Conservation (phyloP, 2,888 invertebrate genomes). For the Chrysolina americana region DNA sequence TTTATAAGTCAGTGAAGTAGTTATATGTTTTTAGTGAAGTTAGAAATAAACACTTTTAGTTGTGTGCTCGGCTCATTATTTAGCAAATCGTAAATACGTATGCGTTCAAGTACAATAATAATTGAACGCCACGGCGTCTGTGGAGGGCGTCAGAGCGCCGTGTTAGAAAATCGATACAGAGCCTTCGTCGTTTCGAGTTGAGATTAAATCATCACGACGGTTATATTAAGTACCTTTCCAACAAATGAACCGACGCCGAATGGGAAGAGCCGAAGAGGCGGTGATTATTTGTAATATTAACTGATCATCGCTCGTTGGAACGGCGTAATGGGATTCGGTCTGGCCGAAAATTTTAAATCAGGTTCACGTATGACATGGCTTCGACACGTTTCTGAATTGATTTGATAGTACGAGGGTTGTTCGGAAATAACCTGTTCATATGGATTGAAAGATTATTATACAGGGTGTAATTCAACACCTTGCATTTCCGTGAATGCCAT, state of each 20-base stretch:
- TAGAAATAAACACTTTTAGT: no score
- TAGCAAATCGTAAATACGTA: no score
- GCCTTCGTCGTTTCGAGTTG: neutral
- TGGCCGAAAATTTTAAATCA: constrained; percentile 5
- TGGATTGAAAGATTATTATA: no score
- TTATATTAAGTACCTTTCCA: constrained; percentile 6
- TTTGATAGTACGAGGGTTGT: neutral
- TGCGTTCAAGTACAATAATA: no score
- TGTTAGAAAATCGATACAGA: neutral
- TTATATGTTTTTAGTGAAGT: no score
- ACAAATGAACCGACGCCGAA: neutral
- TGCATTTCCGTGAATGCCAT: no score
- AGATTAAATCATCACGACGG: neutral
- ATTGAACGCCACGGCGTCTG: neutral
- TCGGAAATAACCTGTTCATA: no score
- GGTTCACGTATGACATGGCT: neutral
- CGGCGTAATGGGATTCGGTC: neutral
- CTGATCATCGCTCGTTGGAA: neutral
- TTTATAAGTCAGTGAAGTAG: no score
- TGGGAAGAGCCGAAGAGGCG: neutral
- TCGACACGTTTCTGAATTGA: neutral
- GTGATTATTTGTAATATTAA: constrained; percentile 1
- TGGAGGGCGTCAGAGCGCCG: neutral
- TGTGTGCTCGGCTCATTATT: no score
- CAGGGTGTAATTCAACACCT: no score